Evolutionary conservation across 2,888 invertebrate genomes (phyloP), one percentile per base, ranked within the genome.

Genomic region (Clanis bilineata): DNA sequence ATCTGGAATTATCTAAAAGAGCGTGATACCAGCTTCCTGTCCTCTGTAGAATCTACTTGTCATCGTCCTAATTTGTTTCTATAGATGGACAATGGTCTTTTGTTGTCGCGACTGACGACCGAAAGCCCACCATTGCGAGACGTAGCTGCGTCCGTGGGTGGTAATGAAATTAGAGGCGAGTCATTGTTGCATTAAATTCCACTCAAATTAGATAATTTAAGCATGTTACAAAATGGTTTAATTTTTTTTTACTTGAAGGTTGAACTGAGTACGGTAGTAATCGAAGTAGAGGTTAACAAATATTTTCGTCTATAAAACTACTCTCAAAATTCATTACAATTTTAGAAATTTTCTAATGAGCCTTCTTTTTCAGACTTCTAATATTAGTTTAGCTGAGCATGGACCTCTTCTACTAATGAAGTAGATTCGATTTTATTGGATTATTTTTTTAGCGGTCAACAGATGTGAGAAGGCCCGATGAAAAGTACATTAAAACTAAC

Each of bases 131-230:
- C 63, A 64, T 64, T 57, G 43, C 54, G 25, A 47, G 41, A 54
- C 25, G 28, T 54, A 61, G 60, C 63, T 59, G 62, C 61, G 64
- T 57, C 83, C 70, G 85, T 88, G 87, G 89, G 90, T 87, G 90
- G 90, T 89, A 88, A 90, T 88, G 82, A 86, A 86, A 90, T 89
- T 84, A 88, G 73, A 73, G 82, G 74, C 80, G 75, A 81, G 84
- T 86, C 86, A 89, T 89, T 89, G 85, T 86, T 84, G 83, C 85
- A 83, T 88, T 83, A 85, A 87, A 88, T 88, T 88, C 79, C 71
- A 75, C 82, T 82, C 71, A 83, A 83, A 84, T 83, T 79, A 79
- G 72, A 83, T 85, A 86, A 86, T 85, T 75, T 77, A 69, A 77
- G 70, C 79, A 18, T 18, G 51, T 51, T 51, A 71, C 66, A 77